These are phyloP conservation scores for Pipistrellus pipistrellus DNA, from an alignment of 2,797 vertebrate genomes.

Conservation along the genomic window DNA sequence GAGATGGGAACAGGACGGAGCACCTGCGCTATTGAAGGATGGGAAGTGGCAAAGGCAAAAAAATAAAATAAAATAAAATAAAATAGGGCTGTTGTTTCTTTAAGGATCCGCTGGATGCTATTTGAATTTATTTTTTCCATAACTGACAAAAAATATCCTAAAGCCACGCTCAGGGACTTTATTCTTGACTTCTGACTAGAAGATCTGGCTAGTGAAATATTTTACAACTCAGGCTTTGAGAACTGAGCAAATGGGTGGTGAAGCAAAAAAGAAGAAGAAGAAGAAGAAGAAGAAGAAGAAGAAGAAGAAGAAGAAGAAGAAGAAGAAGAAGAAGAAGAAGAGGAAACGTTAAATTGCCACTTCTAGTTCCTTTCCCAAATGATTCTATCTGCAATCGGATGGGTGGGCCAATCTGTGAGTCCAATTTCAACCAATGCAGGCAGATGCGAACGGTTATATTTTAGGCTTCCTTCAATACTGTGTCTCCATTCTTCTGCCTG, in stretches of 20 bases:
- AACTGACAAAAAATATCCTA: background rate
- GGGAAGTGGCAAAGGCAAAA: conserved; percentile 24
- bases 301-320: too few species aligned
- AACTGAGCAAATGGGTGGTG: fast-evolving
- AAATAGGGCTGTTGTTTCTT: background rate
- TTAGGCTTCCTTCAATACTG: background rate
- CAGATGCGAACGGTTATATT: background rate
- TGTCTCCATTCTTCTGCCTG: fast-evolving
- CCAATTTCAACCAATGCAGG: background rate
- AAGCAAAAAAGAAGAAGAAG: background rate
- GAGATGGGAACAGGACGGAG: background rate
- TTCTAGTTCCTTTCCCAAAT: background rate
- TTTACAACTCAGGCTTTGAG: background rate
- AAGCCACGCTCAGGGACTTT: background rate
- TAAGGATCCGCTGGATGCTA: background rate
- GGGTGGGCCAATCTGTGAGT: fast-evolving
- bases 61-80: too few species aligned
- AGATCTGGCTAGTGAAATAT: background rate
- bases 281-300: too few species aligned
- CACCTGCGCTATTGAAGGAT: conserved; percentile 67
- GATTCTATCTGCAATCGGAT: background rate
- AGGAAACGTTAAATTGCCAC: background rate
- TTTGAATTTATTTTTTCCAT: background rate
- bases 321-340: too few species aligned
- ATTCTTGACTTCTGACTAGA: background rate